Base-by-base conservation (phyloP, 2,113 vertebrate species). In the Carassius auratus region DNA sequence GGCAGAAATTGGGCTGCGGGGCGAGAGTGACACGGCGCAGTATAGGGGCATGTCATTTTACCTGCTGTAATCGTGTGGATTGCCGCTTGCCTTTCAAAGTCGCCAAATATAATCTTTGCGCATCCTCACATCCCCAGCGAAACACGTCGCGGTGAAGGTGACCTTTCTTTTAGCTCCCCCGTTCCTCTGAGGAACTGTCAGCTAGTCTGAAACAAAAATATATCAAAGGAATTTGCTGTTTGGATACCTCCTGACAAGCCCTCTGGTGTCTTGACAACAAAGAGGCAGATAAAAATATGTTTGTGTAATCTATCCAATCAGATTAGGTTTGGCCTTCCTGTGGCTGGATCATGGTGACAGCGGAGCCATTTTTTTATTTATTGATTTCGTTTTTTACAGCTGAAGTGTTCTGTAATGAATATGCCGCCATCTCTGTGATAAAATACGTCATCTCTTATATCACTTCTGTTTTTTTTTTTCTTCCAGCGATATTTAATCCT, bases 251-350 rank as follows among this genome's bases (percentile, higher is more conserved):
- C 83, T 86, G 86, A 90, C 89, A 86, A 88, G 75, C 84, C 84
- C 81, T 21, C 55, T 78, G 42, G 79, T 74, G 66, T 84, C 85
- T 88, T 86, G 87, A 90, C 89, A 89, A 77, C 87, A 92, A 81
- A 75, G 84, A 90, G 81, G 76, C 62, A 88, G 88, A 91, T 86
- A 87, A 91, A 90, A 92, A 87, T 90, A 86, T 78, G 61, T 86
- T 88, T 88, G 85, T 91, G 84, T 90, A 91, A 93, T 93, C 91
- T 90, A 86, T 89, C 69, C 86, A 73, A 89, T 92, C 84, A 77
- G 88, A 93, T 93, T 92, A 90, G 36, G 84, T 86, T 91, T 85
- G 77, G 52, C 86, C 87, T 91, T 91, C 61, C 83, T 26, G 75
- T 87, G 23, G 71, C 26, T 42, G 84, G 78, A 69, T 52, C 21